These are phyloP conservation scores for Sphenodon punctatus DNA, from an alignment of 2,797 vertebrate species.

Conservation along the genomic window DNA sequence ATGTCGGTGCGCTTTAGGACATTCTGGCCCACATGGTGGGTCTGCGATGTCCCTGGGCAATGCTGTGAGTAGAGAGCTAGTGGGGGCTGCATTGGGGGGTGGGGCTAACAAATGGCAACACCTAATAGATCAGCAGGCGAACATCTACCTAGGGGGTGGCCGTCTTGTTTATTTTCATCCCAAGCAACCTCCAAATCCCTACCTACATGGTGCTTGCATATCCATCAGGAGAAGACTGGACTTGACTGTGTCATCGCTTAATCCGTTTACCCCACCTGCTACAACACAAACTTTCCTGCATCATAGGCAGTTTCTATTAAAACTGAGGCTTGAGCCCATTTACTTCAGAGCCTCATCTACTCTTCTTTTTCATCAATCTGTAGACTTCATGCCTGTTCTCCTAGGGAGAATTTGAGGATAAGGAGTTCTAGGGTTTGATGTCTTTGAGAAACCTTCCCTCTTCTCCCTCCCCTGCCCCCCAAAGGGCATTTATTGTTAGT, in stretches of 20 bases:
- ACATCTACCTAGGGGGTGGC: too few relatives aligned
- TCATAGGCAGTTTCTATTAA: background rate
- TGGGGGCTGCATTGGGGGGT: too few relatives aligned
- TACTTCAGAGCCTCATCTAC: background rate
- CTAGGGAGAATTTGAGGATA: background rate
- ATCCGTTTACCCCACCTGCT: background rate
- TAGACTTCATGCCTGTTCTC: background rate
- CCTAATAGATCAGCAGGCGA: too few relatives aligned
- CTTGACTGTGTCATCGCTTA: background rate
- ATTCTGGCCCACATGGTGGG: too few relatives aligned
- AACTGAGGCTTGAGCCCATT: background rate
- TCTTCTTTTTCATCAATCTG: background rate
- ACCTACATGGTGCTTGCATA: background rate
- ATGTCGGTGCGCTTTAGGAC: too few relatives aligned
- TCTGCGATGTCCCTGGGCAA: too few relatives aligned
- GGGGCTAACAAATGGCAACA: too few relatives aligned
- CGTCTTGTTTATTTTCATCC: too few relatives aligned
- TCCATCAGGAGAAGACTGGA: background rate
- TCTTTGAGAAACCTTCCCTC: background rate
- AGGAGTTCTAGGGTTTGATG: background rate
- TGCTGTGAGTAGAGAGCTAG: too few relatives aligned
- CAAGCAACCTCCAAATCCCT: background rate
- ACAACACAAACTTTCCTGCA: background rate
- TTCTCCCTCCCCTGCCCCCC: too few relatives aligned
- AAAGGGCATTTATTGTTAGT: background rate